A percentile compares a stretch with the other conserved stretches of the same genome.
Evolutionary conservation across 2,797 vertebrate species (phyloP).

Genomic region (Numenius phaeopus): DNA sequence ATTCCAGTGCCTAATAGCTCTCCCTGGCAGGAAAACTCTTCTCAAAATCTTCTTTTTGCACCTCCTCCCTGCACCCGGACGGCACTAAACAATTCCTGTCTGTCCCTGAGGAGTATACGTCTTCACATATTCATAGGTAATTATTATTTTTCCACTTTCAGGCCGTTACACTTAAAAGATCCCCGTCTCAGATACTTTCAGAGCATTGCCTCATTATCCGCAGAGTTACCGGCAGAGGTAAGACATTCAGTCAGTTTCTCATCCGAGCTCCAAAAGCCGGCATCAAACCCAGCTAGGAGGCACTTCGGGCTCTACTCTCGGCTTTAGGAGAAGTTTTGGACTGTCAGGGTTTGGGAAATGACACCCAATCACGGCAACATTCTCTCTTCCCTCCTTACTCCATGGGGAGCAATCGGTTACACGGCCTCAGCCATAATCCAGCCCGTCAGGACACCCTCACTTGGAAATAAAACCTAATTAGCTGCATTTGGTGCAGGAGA

Average conservation of each 20-base stretch:
- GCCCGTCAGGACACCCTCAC: background rate
- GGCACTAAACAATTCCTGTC: constrained; percentile 8
- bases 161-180: constrained; percentile 11
- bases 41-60: constrained; percentile 60
- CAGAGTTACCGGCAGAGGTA: background rate
- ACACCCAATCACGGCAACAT: background rate
- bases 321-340: background rate
- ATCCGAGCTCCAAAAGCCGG: background rate
- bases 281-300: background rate
- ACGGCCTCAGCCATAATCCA: background rate
- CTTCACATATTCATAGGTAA: constrained; percentile 43
- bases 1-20: constrained; percentile 66
- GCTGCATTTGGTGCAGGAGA: background rate
- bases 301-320: background rate
- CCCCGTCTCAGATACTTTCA: constrained; percentile 8
- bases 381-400: background rate
- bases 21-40: constrained; percentile 58
- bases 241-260: background rate
- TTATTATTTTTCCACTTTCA: constrained; percentile 59
- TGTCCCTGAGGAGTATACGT: constrained; percentile 46
- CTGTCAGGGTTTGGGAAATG: background rate
- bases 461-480: background rate
- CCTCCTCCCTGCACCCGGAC: constrained; percentile 45
- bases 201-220: constrained; percentile 41
- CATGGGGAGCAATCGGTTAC: accelerated